Conservation (phyloP, 2,113 vertebrate species). For the Sinocyclocheilus rhinocerous region DNA sequence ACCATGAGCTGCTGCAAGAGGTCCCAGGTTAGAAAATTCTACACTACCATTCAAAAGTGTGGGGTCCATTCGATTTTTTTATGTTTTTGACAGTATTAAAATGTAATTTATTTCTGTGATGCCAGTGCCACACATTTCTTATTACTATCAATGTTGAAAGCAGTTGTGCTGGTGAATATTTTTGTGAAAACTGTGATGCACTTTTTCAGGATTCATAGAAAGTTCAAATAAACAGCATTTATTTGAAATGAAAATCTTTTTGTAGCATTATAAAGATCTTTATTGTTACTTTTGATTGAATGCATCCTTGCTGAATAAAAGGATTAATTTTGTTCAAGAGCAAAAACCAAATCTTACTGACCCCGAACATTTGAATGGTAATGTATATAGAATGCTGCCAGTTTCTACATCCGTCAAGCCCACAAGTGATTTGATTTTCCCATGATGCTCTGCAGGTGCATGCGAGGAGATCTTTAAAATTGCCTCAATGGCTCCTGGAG, state of each 20-base stretch:
- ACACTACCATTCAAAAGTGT: not conserved
- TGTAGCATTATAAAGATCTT: not conserved
- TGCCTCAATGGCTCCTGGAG: conserved; percentile 95
- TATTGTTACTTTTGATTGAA: not conserved
- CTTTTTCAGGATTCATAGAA: not conserved
- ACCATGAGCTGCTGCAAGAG: conserved; percentile 92
- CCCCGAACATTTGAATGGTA: not conserved
- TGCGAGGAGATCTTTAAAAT: conserved; percentile 97
- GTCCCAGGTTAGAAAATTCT: conserved; percentile 80
- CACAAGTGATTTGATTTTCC: not conserved
- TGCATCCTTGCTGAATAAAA: not conserved
- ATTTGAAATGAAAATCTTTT: not conserved
- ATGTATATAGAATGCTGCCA: not conserved
- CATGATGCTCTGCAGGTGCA: conserved; percentile 68
- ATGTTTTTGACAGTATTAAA: too few species aligned
- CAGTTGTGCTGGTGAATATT: not conserved
- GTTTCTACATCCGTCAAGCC: not conserved
- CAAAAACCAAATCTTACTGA: not conserved
- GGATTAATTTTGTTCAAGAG: not conserved
- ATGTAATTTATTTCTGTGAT: not conserved
- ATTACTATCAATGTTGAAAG: not conserved
- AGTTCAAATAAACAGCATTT: not conserved
- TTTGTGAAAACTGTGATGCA: too few species aligned
- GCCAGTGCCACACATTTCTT: not conserved
- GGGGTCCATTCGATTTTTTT: too few species aligned